Evolutionary conservation across 2,113 vertebrate species (phyloP), one percentile per base, ranked within the genome.

Genomic region (Ploceus nigricollis): DNA sequence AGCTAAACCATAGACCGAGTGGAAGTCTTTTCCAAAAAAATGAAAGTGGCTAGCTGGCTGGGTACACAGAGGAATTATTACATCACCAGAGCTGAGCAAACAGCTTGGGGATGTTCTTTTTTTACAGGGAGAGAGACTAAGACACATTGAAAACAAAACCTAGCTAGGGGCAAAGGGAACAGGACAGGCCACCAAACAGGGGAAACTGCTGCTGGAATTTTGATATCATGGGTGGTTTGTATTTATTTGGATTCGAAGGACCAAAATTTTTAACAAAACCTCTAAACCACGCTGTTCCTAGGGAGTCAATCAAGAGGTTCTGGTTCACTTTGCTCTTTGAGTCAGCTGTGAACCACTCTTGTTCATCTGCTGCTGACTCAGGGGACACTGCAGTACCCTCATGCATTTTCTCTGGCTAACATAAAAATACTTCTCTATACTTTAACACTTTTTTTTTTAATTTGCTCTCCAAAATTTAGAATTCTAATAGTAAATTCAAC

Each of bases 361-460:
- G 47, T 64, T 70, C 3, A 73, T 75, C 60, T 77, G 27, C 58
- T 61, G 37, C 61, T 82, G 25, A 33, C 42, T 73, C 33, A 21
- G 45, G 37, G 30, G 54, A 24, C 7, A 8, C 22, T 3, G 11
- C 1, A 2, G 56, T 42, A 31, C 50, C 33, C 7, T 17, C 1
- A 1, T 10, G 13, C 3, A 1, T 27, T 69, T n/a, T 35, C 17
- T 71, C 28, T 37, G 10, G 4, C 37, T 65, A 50, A 9, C 0
- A 6, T 42, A 12, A 53, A 75, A 50, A 47, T 45, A 6, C 7
- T 75, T 58, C 35, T 75, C 33, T 75, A 21, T 80, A 9, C 24
- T 57, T 75, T 25, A 71, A 2, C 4, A 2, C 6, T 84, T 58
- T 15, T 0, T 57, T 78, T 3, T 66, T 56, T 1, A 28, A 27